A percentile compares a stretch with the other conserved stretches of the same genome.
Conservation (phyloP, 2,797 vertebrate genomes). For the Percopsis omiscomaycus region DNA sequence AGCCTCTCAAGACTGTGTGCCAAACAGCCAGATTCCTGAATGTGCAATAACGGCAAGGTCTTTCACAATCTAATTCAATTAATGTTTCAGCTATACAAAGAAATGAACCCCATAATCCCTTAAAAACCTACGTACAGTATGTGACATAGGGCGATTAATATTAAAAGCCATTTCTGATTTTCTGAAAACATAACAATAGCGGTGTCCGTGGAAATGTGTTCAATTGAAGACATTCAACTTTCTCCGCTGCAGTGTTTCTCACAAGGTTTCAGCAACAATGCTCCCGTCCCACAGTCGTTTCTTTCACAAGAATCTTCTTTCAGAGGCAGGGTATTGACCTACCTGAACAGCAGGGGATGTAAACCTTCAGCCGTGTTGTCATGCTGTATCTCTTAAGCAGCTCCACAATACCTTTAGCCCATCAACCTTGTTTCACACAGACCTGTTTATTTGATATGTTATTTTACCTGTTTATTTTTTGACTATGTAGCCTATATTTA, state of each 20-base stretch:
- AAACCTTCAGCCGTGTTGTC: conserved; percentile 35
- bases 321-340: conserved; percentile 50
- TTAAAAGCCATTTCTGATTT: too few relatives aligned
- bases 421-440: conserved; percentile 10
- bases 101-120: conserved; percentile 19
- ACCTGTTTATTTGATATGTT: too few relatives aligned
- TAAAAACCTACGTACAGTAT: conserved; percentile 9
- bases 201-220: too few relatives aligned
- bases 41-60: conserved; percentile 31
- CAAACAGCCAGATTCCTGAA: conserved; percentile 62
- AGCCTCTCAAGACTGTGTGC: conserved; percentile 50
- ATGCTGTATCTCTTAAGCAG: conserved; percentile 19
- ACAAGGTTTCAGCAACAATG: conserved; percentile 46
- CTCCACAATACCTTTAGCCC: conserved; percentile 7
- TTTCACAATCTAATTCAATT: conserved; percentile 33
- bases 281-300: conserved; percentile 53
- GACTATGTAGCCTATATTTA: too few relatives aligned
- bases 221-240: conserved; percentile 19
- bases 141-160: too few relatives aligned
- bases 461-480: too few relatives aligned
- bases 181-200: too few relatives aligned
- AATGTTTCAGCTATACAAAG: conserved; percentile 47
- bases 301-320: conserved; percentile 50
- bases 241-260: conserved; percentile 40
- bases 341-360: conserved; percentile 27